A percentile compares a stretch with the other conserved stretches of the same genome.
phyloP scores from a whole-genome alignment of 2,888 invertebrate genomes.

The Spialia ferax region DNA sequence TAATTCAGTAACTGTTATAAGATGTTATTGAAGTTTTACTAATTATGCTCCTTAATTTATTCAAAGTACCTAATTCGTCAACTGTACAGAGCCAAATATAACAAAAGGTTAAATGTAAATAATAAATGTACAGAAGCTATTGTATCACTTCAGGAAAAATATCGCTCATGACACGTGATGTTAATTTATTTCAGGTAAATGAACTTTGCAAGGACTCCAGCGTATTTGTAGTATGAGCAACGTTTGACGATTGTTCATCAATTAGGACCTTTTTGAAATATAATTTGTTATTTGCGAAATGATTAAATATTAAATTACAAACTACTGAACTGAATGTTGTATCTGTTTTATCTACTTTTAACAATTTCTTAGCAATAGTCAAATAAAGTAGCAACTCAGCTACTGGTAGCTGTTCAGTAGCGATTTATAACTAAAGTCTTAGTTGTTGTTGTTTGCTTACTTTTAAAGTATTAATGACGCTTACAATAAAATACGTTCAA shows the following conservation, averaged over 20 bases:
- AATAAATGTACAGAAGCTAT: not conserved
- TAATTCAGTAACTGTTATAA: too few species aligned
- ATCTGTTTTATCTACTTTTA: too few species aligned
- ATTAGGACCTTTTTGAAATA: not conserved
- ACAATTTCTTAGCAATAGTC: too few species aligned
- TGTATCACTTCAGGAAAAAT: slow-evolving; percentile 5
- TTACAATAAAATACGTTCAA: slow-evolving; percentile 2
- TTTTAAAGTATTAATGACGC: not conserved
- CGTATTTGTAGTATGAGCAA: not conserved
- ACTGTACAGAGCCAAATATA: too few species aligned
- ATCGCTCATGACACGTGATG: not conserved
- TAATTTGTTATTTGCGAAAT: not conserved
- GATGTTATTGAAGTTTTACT: too few species aligned
- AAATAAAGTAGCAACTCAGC: too few species aligned
- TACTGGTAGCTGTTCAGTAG: not conserved
- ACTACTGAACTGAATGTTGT: too few species aligned
- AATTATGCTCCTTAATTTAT: too few species aligned
- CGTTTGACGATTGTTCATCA: not conserved
- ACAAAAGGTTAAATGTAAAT: too few species aligned
- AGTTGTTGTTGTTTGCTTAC: not conserved
- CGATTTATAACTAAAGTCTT: not conserved
- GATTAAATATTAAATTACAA: not conserved
- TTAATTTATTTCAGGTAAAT: not conserved
- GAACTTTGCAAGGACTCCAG: not conserved
- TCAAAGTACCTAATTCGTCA: too few species aligned